Evolutionary conservation across 1,140 invertebrate species (phyloP).

Genomic region (Bombus fervidus): DNA sequence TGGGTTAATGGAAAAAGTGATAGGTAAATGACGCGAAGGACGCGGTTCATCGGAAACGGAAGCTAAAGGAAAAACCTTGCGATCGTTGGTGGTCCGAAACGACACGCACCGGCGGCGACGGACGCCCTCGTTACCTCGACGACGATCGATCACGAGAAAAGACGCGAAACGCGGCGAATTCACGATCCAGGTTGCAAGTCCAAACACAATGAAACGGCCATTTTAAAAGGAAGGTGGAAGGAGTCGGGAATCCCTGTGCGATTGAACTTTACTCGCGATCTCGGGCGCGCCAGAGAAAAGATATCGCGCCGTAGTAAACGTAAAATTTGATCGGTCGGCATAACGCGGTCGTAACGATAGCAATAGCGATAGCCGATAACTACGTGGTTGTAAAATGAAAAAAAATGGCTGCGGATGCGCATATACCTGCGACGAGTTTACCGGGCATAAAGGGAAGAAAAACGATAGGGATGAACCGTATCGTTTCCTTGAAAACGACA

Average conservation of each 20-base stretch:
- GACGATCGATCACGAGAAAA: constrained; percentile 6
- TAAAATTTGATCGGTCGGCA: constrained; percentile 32
- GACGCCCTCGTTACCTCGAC: neutral
- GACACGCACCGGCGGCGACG: neutral
- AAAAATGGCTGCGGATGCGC: neutral
- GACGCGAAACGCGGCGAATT: neutral
- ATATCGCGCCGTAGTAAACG: constrained; percentile 17
- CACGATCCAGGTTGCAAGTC: too few relatives aligned
- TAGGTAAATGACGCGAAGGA: too few relatives aligned
- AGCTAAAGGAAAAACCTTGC: neutral
- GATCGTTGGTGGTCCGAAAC: neutral
- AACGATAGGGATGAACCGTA: neutral
- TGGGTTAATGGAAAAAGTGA: too few relatives aligned
- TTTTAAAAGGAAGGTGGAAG: neutral
- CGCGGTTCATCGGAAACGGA: neutral
- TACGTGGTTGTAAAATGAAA: constrained; percentile 4
- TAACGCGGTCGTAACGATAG: constrained; percentile 2
- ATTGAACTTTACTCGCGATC: neutral
- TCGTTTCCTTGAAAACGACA: constrained; percentile 25
- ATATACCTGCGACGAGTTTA: neutral
- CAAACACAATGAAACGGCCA: too few relatives aligned
- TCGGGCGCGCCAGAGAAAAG: too few relatives aligned
- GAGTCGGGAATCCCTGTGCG: neutral
- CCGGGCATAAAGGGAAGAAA: neutral
- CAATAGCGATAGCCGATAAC: constrained; percentile 9